A percentile compares a stretch with the other conserved stretches of the same genome.
Evolutionary conservation across 2,888 invertebrate genomes (phyloP).

Genomic region (Odontomyia ornata): DNA sequence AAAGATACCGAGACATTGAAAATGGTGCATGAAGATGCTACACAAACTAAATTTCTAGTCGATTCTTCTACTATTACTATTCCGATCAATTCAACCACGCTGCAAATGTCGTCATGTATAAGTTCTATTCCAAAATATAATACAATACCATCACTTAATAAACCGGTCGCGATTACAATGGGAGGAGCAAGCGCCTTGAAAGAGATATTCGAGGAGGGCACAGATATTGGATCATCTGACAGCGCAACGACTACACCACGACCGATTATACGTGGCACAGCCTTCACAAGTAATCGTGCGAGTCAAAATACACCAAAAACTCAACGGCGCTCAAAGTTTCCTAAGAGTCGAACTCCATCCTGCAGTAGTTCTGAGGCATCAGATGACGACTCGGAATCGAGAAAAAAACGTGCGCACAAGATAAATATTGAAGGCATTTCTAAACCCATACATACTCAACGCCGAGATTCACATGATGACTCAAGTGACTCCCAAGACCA

Average conservation of each 20-base stretch:
- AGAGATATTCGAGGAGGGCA: slow-evolving; percentile 74
- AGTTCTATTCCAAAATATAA: slow-evolving; percentile 66
- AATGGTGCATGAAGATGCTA: neutral
- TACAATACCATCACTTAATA: slow-evolving; percentile 69
- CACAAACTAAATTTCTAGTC: slow-evolving; percentile 58
- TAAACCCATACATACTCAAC: slow-evolving; percentile 69
- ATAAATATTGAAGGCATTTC: slow-evolving; percentile 71
- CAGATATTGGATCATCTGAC: slow-evolving; percentile 59
- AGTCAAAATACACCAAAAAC: slow-evolving; percentile 42
- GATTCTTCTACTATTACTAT: slow-evolving; percentile 68
- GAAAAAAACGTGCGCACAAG: slow-evolving; percentile 82
- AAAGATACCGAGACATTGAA: slow-evolving; percentile 1
- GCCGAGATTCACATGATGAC: slow-evolving; percentile 85
- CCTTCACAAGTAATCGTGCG: slow-evolving; percentile 49
- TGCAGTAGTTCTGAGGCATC: slow-evolving; percentile 95
- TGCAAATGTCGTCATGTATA: slow-evolving; percentile 56
- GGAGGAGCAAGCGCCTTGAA: slow-evolving; percentile 66
- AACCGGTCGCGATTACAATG: slow-evolving; percentile 55
- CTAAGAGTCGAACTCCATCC: slow-evolving; percentile 81
- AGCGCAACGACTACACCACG: slow-evolving; percentile 54
- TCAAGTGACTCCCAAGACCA: slow-evolving; percentile 83
- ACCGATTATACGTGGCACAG: slow-evolving; percentile 55
- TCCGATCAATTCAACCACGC: slow-evolving; percentile 63
- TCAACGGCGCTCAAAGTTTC: slow-evolving; percentile 74
- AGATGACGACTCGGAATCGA: slow-evolving; percentile 83